Evolutionary conservation across 2,113 vertebrate species (phyloP).

Genomic region (Melanotaenia duboulayi): DNA sequence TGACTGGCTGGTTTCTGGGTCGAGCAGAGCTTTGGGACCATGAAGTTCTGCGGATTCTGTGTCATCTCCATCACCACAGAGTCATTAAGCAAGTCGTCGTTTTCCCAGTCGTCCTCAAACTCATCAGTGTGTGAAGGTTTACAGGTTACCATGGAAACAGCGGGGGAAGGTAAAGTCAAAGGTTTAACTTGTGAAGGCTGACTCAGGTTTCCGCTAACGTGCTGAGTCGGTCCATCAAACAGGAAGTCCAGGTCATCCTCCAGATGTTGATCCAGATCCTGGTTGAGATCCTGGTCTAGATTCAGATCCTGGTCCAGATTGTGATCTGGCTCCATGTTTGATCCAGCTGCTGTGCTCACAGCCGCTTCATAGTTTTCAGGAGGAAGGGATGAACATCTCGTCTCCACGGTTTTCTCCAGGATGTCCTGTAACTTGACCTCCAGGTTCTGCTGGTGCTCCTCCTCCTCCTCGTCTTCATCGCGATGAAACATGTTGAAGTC

Average conservation of each 20-base stretch:
- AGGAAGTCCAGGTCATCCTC: conserved; percentile 87
- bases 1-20: conserved; percentile 64
- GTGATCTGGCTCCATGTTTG: conserved; percentile 1
- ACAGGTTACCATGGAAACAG: background rate
- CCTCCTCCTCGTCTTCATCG: conserved; percentile 70
- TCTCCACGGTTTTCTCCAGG: background rate
- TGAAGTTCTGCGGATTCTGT: conserved; percentile 80
- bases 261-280: conserved; percentile 42
- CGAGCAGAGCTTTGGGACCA: conserved; percentile 47
- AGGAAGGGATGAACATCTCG: background rate
- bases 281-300: too few species aligned
- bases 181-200: conserved; percentile 57
- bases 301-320: too few species aligned
- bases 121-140: conserved; percentile 26
- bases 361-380: background rate
- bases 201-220: conserved; percentile 81
- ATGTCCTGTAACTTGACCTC: conserved; percentile 26
- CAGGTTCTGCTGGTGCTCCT: conserved; percentile 45
- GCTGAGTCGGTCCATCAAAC: conserved; percentile 90
- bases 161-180: background rate
- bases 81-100: conserved; percentile 85
- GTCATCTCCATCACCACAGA: conserved; percentile 87
- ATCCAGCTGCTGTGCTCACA: fast-evolving
- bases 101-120: conserved; percentile 88
- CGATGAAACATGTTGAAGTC: conserved; percentile 89